Percentiles rank a stretch among this genome's conserved stretches.
Evolutionary conservation across 2,888 invertebrate species (phyloP).

Genomic region (Lomographa bimaculata): DNA sequence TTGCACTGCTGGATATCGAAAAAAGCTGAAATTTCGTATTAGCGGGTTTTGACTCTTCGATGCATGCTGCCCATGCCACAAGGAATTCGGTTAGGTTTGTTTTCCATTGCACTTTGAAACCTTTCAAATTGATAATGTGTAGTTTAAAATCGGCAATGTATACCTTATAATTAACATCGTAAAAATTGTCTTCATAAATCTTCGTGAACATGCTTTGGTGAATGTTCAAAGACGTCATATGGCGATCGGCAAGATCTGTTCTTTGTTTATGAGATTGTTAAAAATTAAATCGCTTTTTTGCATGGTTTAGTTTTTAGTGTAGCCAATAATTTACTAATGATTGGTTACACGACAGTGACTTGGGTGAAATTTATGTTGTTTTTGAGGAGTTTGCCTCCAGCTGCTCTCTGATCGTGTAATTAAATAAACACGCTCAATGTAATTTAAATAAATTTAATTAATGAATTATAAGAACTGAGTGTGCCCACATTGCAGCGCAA

Average conservation of each 20-base stretch:
- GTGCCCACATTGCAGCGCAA: no score
- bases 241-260: conserved; percentile 68
- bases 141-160: conserved; percentile 44
- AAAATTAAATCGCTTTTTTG: conserved; percentile 58
- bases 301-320: conserved; percentile 50
- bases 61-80: conserved; percentile 56
- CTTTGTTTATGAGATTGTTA: conserved; percentile 71
- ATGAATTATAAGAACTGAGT: no score
- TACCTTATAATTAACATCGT: conserved; percentile 22
- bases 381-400: conserved; percentile 30
- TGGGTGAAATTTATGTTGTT: conserved; percentile 34
- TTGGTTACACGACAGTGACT: conserved; percentile 48
- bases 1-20: conserved; percentile 58
- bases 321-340: conserved; percentile 52
- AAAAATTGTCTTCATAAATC: conserved; percentile 56
- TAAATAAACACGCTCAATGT: conserved; percentile 19
- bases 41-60: conserved; percentile 45
- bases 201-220: conserved; percentile 54
- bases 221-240: conserved; percentile 68
- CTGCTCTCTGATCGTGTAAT: conserved; percentile 23
- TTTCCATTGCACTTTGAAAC: conserved; percentile 53
- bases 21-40: conserved; percentile 63
- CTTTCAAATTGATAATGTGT: conserved; percentile 5
- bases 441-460: conserved; percentile 11
- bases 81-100: conserved; percentile 40